Evolutionary conservation across 2,797 vertebrate species (phyloP), one percentile per base, ranked within the genome.

Genomic region (Huso huso): DNA sequence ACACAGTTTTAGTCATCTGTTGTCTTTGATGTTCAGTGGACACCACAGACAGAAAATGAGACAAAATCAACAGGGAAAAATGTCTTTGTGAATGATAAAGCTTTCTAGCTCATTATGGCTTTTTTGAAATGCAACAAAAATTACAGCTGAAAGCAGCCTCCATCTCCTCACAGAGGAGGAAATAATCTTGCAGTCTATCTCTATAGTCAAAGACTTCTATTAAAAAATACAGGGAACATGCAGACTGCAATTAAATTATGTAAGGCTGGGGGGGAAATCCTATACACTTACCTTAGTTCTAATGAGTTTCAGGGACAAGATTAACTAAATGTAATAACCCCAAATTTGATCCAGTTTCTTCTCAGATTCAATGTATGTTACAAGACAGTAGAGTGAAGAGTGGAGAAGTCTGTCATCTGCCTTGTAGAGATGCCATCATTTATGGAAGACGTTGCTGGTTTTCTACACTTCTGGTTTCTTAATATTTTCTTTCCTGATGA

Each of bases 101-200:
- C 86, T 87, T 70, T 88, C 86, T 77, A 82, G 87, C 85, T 91
- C 84, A 82, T 82, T 94, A 94, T 95, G 93, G 92, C 94, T 95
- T 95, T 84, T 88, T 68, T 88, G 89, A 81, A 91, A 88, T 85
- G 88, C 89, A 82, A 91, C 89, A 89, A 89, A 90, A 88, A 88
- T 89, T 90, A 89, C 87, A 89, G 88, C 87, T 88, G 87, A 86
- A 91, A 91, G 90, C 87, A 86, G 87, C 90, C 71, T 65, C 61
- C 66, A 80, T 92, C 90, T 93, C 92, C 92, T 92, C 91, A 93
- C 65, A 83, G 95, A 97, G 94, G 96, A 95, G 91, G 82, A 84
- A 88, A 80, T 75, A 82, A 75, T 90, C 90, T 85, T 89, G 86
- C 90, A 90, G 89, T 88, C 85, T 86, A 61, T 65, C 4, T 51